phyloP scores from a whole-genome alignment of 30 jellyfish, hydroid and myxozoan species.

The Aurelia sp. region DNA sequence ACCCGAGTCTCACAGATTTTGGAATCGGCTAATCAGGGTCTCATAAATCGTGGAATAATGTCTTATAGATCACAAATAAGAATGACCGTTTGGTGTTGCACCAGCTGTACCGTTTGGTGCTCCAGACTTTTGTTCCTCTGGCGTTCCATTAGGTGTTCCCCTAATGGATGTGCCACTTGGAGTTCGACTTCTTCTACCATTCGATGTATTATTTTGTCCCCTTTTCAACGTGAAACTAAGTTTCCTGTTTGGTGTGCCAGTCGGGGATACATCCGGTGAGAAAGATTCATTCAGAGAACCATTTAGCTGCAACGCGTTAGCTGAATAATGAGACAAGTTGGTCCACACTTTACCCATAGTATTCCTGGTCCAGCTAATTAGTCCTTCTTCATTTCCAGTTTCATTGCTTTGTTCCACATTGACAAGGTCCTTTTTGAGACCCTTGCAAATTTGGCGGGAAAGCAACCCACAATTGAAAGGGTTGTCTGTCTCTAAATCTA shows the following conservation, averaged over 20 bases:
- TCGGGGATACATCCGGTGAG: not conserved
- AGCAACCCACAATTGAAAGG: constrained; percentile 79
- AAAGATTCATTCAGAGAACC: not conserved
- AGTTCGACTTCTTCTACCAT: too few relatives aligned
- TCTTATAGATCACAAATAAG: too few relatives aligned
- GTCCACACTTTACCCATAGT: constrained; percentile 11
- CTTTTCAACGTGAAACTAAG: not conserved
- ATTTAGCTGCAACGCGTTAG: not conserved
- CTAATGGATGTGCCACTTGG: too few relatives aligned
- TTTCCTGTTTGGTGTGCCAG: not conserved
- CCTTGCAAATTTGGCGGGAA: constrained; percentile 15
- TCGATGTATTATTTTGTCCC: not conserved
- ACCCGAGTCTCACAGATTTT: too few relatives aligned
- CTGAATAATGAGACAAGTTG: not conserved
- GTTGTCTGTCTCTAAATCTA: constrained; percentile 65
- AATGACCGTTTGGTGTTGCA: too few relatives aligned
- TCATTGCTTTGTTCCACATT: not conserved
- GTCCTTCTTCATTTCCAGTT: not conserved
- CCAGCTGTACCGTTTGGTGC: too few relatives aligned
- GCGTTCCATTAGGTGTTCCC: too few relatives aligned
- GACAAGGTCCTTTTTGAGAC: constrained; percentile 9
- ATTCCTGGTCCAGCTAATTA: not conserved
- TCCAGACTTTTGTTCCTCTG: too few relatives aligned
- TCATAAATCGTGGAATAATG: too few relatives aligned
- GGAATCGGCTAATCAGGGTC: too few relatives aligned